Base-by-base conservation (phyloP, 1,140 invertebrate species). In the Drosophila malerkotliana region DNA sequence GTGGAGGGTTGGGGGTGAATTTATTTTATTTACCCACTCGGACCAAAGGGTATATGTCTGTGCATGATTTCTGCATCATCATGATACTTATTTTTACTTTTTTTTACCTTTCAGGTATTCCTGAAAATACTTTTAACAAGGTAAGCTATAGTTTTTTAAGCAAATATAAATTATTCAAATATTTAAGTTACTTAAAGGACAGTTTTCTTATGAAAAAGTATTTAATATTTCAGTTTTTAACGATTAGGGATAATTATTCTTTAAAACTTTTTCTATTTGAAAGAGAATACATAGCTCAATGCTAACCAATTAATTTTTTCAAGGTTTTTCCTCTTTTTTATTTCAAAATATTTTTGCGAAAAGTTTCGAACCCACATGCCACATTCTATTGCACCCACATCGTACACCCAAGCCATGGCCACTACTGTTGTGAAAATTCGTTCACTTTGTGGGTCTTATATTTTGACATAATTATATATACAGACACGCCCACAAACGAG, bases 391-490 rank as follows among this genome's bases (percentile, higher is more conserved):
- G 49, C 15, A 52, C 14, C 8, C 21, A 37, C 26, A 28, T 28
- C 26, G 26, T 28, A 28, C 26, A 12, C 44, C 26, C 55, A 53
- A 45, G 18, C 52, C 9, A 4, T 30, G 45, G 30, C 63, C 44
- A 57, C 26, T 12, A 30, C 63, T 56, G 48, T 34, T 68, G 32
- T 32, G 18, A 56, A 69, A 63, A 83, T 76, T 84, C 58, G 71
- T 52, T 67, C 62, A 79, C 53, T 78, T 74, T 78, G 71, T 60
- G 56, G 73, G 68, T 57, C 58, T 72, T 75, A 68, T 75, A 78
- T 74, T 77, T 84, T 85, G 81, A 69, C 72, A 84, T 79, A 85
- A 84, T 85, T 84, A 84, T 55, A 84, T 18, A 2, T 79, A 74
- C 84, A 84, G 72, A 37, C 54, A 64, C 55, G 54, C 51, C 53